Evolutionary conservation across 35 echinoderm and acorn worm species (phyloP).

Genomic region (Ophiothrix spiculata): DNA sequence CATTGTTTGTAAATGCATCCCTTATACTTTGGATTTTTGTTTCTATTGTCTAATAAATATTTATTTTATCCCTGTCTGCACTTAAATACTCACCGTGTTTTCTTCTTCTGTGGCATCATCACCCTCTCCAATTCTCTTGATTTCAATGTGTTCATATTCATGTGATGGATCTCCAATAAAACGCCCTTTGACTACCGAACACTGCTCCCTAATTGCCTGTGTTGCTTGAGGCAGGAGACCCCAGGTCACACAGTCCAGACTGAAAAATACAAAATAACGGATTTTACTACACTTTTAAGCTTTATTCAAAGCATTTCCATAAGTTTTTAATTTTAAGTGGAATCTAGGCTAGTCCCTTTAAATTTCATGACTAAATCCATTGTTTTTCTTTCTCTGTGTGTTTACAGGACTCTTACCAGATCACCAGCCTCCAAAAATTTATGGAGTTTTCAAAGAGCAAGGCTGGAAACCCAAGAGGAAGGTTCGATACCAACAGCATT

Average conservation of each 20-base stretch:
- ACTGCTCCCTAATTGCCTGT: constrained; percentile 89
- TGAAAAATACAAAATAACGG: no score
- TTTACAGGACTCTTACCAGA: constrained; percentile 48
- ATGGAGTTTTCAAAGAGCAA: constrained; percentile 4
- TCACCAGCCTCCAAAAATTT: constrained; percentile 36
- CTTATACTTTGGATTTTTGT: no score
- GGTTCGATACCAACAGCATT: not conserved
- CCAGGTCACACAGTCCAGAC: constrained; percentile 91
- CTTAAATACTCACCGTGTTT: constrained; percentile 88
- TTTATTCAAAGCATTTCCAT: no score
- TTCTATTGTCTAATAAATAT: no score
- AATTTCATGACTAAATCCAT: no score
- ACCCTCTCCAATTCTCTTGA: constrained; percentile 93
- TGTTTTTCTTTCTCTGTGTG: not conserved
- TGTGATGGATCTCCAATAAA: constrained; percentile 95
- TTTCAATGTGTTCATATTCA: constrained; percentile 96
- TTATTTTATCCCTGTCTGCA: constrained; percentile 79
- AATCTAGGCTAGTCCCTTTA: no score
- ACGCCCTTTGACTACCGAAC: constrained; percentile 85
- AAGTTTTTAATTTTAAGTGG: no score
- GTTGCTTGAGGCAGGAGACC: constrained; percentile 91
- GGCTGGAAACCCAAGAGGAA: not conserved
- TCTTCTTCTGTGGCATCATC: constrained; percentile 98
- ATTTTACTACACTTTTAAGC: no score
- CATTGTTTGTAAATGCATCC: constrained; percentile 85